Base-by-base conservation (phyloP, 1,140 invertebrate genomes). In the Psilanteris sp. region DNA sequence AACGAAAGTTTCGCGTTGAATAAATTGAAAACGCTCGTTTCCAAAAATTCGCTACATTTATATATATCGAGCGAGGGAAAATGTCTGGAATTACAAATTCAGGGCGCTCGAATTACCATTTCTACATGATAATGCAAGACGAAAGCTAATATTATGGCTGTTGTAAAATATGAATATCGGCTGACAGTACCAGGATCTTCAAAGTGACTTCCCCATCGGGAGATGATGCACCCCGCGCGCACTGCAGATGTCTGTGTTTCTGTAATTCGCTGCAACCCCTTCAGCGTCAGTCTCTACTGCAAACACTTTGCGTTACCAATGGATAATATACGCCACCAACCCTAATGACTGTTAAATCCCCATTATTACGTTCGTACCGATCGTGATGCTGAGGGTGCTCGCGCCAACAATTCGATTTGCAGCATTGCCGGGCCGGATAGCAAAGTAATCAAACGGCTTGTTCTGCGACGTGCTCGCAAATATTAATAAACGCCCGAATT, bases 271-370 rank as follows among this genome's bases (percentile, higher is more conserved):
- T 22, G 18, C 34, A 64, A 66, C 52, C 70, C 59, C 59, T 66
- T 73, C 43, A 66, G 57, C 22, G 44, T 66, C 50, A 59, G 70
- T 41, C 52, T 46, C 59, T 52, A 74, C 54, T 70, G 76, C 76
- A 81, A 81, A 81, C 80, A 81, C 80, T 81, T 79, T 81, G 76
- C 74, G 77, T 80, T 81, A 71, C 74, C 64, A 74, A 79, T 74
- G 68, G 73, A 81, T 77, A 77, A 79, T 80, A 77, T 67, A 66
- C 76, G 68, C 74, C 79, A 75, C 79, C 73, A 78, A 78, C 77
- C 75, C 74, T 80, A 82, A 82, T 82, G 80, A 79, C 77, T 79
- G 73, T 64, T 80, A 80, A 82, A 82, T 82, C 80, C 75, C 80
- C 66, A 82, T 82, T 82, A 82, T 79, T 79, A 76, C 71, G 79